Base-by-base conservation (phyloP, 2,113 vertebrate species). In the Xiphias gladius region DNA sequence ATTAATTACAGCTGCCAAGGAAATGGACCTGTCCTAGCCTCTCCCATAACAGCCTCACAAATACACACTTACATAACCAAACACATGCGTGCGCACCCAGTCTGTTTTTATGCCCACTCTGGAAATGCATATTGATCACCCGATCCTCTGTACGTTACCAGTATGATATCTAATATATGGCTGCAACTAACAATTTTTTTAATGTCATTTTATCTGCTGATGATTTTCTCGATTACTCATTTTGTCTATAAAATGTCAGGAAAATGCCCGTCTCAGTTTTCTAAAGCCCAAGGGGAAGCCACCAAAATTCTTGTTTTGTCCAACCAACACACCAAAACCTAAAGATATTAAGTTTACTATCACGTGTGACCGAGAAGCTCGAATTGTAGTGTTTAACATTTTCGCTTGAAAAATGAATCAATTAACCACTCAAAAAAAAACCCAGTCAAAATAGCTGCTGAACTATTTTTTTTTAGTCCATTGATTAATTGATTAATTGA, bases 101-200 rank as follows among this genome's bases (percentile, higher is more conserved):
- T 83, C 59, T 61, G 32, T 65, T 73, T 58, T 76, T 86, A 79
- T 14, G 20, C 55, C 64, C 66, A 66, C 70, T 66, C 58, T 79
- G 22, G 13, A 86, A 72, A 79, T 84, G 67, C 61, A 75, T 81
- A 71, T 79, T 57, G 76, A 76, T 88, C 37, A 63, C 35, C 19
- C 48, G n/a, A 19, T 87, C 70, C 69, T 32, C 54, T 78, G 68
- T 62, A 57, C 50, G 68, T 54, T 58, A 19, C 57, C 20, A 50
- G 57, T 37, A 57, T 81, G 63, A 61, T 22, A 28, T 52, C 16
- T 67, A 50, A 41, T 70, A 62, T 10, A 22, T 52, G 32, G 30
- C 66, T 52, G 65, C n/a, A 65, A 19, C 35, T 57, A 20, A 73
- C 54, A 46, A 10, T 63, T 50, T 9, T 39, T 28, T 54, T 12